Evolutionary conservation across 1,140 invertebrate genomes (phyloP).

Genomic region (Metaphire vulgaris): DNA sequence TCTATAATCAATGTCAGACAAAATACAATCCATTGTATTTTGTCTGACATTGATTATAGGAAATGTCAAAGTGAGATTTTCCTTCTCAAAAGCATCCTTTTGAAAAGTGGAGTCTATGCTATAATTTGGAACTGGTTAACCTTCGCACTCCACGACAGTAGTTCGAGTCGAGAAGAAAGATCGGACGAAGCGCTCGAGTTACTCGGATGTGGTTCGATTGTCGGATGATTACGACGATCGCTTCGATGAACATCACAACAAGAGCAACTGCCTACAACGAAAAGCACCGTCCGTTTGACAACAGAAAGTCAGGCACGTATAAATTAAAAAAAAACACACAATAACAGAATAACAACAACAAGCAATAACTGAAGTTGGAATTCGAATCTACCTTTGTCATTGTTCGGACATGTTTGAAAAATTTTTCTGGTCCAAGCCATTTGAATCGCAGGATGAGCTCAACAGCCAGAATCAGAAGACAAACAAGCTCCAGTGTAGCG

Average conservation of each 20-base stretch:
- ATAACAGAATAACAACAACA: no score
- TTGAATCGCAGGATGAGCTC: conserved; percentile 72
- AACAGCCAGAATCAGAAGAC: conserved; percentile 67
- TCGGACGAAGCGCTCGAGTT: conserved; percentile 76
- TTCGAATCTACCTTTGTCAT: conserved; percentile 70
- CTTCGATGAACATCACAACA: conserved; percentile 76
- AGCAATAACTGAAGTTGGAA: conserved; percentile 2
- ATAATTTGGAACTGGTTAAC: no score
- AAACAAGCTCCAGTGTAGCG: conserved; percentile 73
- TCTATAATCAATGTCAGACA: no score
- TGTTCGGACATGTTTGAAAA: conserved; percentile 74
- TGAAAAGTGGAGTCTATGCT: no score
- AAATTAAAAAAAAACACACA: no score
- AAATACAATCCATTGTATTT: no score
- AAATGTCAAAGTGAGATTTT: no score
- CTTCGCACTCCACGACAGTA: conserved; percentile 65
- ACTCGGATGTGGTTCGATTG: conserved; percentile 80
- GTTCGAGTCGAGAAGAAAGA: conserved; percentile 80
- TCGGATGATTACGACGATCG: conserved; percentile 69
- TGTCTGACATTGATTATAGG: no score
- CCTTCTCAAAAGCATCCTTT: no score
- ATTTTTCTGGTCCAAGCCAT: conserved; percentile 78
- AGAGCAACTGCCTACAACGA: conserved; percentile 68
- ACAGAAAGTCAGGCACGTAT: no score
- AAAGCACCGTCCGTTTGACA: no score